Evolutionary conservation across 2,113 vertebrate genomes (phyloP), one percentile per base, ranked within the genome.

Genomic region (Bombycilla garrulus): DNA sequence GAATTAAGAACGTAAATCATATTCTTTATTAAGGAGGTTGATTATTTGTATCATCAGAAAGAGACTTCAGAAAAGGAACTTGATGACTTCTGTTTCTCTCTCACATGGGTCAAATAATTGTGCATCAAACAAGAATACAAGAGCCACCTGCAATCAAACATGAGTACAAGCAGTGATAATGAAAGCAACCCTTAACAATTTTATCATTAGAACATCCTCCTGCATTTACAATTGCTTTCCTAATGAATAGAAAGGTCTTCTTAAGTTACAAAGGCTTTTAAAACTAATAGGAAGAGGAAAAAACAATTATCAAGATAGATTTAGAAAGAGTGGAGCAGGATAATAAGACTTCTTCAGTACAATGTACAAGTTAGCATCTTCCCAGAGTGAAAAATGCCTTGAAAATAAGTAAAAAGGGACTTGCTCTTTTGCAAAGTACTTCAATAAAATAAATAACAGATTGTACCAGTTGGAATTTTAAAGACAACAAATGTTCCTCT

Each of bases 401-500:
- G 67, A 58, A 88, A 91, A 83, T 50, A 93, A 62, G 58, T 40
- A 58, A 71, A 95, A 79, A 87, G n/a, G 22, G 35, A 74, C 33
- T 72, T 73, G 29, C 40, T 95, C 71, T 91, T 86, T 66, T 90
- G 67, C 12, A 70, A 92, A 90, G 36, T 71, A n/a, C 47, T 81
- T 81, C 71, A 73, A 51, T 86, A 71, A 88, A 90, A 81, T 56
- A 66, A 10, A 10, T 47, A 83, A 77, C 85, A 94, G 90, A 96
- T 93, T 95, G 92, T 56, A 93, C 58, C 66, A 86, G 95, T 66
- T 35, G 47, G 65, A 89, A 94, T 96, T 86, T 28, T 70, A 93
- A 93, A 88, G 71, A 66, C 62, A 88, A 71, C 82, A 94, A 84
- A 88, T 90, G 88, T 90, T 96, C 51, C 74, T 91, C 94, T 67